phyloP scores from a whole-genome alignment of 2,113 vertebrate species.

The Brachyhypopomus occidentalis region DNA sequence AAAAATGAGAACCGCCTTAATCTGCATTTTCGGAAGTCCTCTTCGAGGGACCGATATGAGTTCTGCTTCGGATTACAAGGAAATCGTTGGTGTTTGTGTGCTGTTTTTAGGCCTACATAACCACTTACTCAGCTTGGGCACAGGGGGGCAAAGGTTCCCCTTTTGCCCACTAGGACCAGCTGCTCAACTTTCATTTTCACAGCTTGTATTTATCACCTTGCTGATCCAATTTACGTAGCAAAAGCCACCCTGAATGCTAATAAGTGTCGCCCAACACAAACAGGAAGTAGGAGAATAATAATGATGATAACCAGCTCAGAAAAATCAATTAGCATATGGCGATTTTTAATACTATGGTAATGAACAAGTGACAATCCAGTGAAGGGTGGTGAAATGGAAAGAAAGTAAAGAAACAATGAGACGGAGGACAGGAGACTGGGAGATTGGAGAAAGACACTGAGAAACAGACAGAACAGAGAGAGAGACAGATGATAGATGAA shows the following conservation, averaged over 20 bases:
- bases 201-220: neutral
- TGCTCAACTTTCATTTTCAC: constrained; percentile 19
- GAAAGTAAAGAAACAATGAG: neutral
- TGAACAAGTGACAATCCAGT: constrained; percentile 16
- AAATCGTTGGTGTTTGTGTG: constrained; percentile 9
- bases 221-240: neutral
- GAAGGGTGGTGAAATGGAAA: neutral
- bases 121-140: constrained; percentile 15
- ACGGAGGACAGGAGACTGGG: neutral
- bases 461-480: neutral
- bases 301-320: neutral
- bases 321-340: constrained; percentile 22
- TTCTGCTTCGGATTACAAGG: constrained; percentile 5
- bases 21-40: neutral
- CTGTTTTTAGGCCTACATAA: neutral
- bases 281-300: neutral
- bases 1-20: neutral
- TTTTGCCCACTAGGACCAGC: neutral
- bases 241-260: neutral
- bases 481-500: no score
- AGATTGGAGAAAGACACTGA: neutral
- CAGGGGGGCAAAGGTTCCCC: neutral
- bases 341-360: neutral
- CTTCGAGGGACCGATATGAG: neutral
- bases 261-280: neutral